Conservation (phyloP, 1,140 invertebrate species). For the Cydia fagiglandana region DNA sequence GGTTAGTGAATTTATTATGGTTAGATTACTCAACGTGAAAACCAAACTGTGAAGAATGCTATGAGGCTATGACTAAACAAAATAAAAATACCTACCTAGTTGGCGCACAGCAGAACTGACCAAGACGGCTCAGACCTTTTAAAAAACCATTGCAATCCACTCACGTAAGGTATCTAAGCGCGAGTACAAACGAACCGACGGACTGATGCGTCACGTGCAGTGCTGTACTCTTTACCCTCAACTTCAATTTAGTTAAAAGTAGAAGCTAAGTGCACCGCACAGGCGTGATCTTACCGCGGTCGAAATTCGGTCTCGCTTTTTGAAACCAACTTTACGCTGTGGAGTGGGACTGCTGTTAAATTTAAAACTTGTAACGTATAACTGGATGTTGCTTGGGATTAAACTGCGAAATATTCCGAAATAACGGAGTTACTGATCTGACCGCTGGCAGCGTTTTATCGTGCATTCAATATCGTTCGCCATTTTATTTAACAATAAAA, state of each 20-base stretch:
- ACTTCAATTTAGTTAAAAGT: conserved; percentile 77
- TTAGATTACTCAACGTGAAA: background rate
- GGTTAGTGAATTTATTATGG: background rate
- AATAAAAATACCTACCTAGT: background rate
- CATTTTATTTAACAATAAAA: background rate
- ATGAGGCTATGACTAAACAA: background rate
- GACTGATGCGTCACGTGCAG: conserved; percentile 64
- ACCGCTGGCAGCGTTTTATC: background rate
- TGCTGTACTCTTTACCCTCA: conserved; percentile 55
- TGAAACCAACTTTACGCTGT: conserved; percentile 49
- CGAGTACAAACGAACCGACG: conserved; percentile 53
- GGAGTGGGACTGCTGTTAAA: conserved; percentile 41
- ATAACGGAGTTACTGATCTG: conserved; percentile 1
- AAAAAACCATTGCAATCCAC: conserved; percentile 59
- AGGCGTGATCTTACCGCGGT: conserved; percentile 59
- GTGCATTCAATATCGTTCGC: background rate
- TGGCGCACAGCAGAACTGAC: background rate
- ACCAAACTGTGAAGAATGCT: background rate
- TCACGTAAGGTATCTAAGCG: conserved; percentile 53
- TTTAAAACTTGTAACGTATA: background rate
- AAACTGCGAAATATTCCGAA: conserved; percentile 9
- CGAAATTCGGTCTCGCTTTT: conserved; percentile 55
- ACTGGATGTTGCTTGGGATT: conserved; percentile 1
- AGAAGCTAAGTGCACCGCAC: conserved; percentile 51
- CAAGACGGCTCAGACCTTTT: conserved; percentile 36